phyloP scores from a whole-genome alignment of 2,113 vertebrate genomes.

The Tautogolabrus adspersus region DNA sequence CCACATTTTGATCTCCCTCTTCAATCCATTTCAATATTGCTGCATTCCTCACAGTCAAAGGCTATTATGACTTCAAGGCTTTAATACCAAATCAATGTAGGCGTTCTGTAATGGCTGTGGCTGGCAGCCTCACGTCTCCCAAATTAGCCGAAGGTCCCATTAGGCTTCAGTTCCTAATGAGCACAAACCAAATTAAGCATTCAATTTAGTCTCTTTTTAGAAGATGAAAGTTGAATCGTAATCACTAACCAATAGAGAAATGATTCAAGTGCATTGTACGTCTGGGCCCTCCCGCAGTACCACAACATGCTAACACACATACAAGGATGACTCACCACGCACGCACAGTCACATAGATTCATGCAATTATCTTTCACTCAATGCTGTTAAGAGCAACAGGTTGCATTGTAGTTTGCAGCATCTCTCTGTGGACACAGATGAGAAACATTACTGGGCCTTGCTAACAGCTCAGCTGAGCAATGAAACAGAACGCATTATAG shows the following conservation, averaged over 20 bases:
- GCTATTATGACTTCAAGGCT: conserved; percentile 66
- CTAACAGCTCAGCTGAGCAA: conserved; percentile 58
- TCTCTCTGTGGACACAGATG: conserved; percentile 44
- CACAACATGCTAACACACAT: conserved; percentile 4
- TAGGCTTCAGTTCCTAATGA: conserved; percentile 70
- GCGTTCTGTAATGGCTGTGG: conserved; percentile 52
- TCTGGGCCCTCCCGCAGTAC: conserved; percentile 12
- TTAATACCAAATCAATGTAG: conserved; percentile 65
- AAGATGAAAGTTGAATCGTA: conserved; percentile 74
- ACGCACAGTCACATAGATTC: not conserved
- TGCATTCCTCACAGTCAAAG: conserved; percentile 54
- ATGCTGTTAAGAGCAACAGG: conserved; percentile 54
- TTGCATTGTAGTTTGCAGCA: conserved; percentile 28
- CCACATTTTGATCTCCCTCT: conserved; percentile 29
- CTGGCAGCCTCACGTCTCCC: conserved; percentile 55
- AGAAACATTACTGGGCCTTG: conserved; percentile 48
- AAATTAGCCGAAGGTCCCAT: conserved; percentile 66
- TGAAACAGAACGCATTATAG: conserved; percentile 62
- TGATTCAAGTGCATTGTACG: conserved; percentile 29
- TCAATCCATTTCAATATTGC: conserved; percentile 53
- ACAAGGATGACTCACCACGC: not conserved
- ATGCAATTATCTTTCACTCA: conserved; percentile 15
- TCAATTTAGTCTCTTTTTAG: conserved; percentile 72
- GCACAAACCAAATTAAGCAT: conserved; percentile 74
- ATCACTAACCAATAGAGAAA: conserved; percentile 65